Percentiles rank a stretch among this genome's conserved stretches.
Evolutionary conservation across 2,888 invertebrate species (phyloP).

Genomic region (Meiosimyza decipiens): DNA sequence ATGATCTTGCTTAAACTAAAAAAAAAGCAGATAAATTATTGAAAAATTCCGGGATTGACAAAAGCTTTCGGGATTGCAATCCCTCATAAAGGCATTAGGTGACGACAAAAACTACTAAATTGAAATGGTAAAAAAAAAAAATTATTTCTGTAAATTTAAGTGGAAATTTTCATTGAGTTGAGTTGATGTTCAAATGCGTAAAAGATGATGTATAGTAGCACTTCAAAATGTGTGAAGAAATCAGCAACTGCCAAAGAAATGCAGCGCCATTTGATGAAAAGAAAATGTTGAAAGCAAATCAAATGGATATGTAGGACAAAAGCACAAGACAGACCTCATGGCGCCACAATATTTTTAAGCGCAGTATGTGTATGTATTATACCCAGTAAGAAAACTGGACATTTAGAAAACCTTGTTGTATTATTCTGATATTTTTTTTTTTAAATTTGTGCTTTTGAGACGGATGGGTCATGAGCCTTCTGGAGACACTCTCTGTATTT

Average conservation of each 20-base stretch:
- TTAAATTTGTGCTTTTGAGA: too few relatives aligned
- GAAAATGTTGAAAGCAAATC: conserved; percentile 1
- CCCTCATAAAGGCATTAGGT: too few relatives aligned
- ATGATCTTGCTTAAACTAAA: too few relatives aligned
- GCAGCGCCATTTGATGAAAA: background rate
- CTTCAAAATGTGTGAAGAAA: conserved; percentile 28
- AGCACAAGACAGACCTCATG: conserved; percentile 26
- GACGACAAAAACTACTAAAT: conserved; percentile 18
- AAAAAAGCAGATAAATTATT: too few relatives aligned
- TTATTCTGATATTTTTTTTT: too few relatives aligned
- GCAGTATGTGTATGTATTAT: conserved; percentile 7
- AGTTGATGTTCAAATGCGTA: background rate
- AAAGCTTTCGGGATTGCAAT: too few relatives aligned
- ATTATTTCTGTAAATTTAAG: conserved; percentile 21
- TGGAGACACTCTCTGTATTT: too few relatives aligned
- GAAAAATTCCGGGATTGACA: too few relatives aligned
- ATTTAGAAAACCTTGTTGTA: too few relatives aligned
- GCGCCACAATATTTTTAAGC: conserved; percentile 22
- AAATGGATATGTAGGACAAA: conserved; percentile 17
- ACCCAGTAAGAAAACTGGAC: background rate
- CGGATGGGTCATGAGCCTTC: too few relatives aligned
- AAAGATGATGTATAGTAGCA: background rate
- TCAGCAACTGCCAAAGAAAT: conserved; percentile 32
- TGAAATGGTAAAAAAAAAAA: conserved; percentile 27
- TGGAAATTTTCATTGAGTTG: conserved; percentile 21